Evolutionary conservation across 1,140 invertebrate species (phyloP), one percentile per base, ranked within the genome.

Genomic region (Neodiprion lecontei): DNA sequence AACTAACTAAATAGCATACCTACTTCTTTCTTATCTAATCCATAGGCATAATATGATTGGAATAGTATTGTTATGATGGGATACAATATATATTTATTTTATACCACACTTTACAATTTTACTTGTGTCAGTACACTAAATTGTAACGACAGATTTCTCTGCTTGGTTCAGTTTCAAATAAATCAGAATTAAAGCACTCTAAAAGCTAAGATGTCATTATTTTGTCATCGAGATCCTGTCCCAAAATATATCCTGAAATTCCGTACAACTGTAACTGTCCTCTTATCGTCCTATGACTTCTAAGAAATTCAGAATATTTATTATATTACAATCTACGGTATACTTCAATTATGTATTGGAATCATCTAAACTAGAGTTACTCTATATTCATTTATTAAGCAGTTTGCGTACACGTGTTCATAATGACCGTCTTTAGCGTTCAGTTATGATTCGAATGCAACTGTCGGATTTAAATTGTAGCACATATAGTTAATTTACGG

Each of bases 41-140:
- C 28, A 5, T 40, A 40, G 28, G 28, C 28, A 61, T 12, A 14
- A 14, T 61, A 61, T 61, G 53, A 17, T 61, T 4, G 28, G n/a
- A 69, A 47, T 69, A 14, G 21, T 69, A 17, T 14, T 47, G 14
- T 14, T 69, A 69, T 69, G 28, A 40, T 40, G 67, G 40, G 67
- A 69, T 69, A 69, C 40, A 69, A 69, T 69, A 69, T 69, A 47
- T 47, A 23, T 69, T 69, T 69, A 69, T 17, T 69, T 69, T 47
- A 69, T 23, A 47, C 40, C 10, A 69, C 67, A 23, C 67, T 47
- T 23, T 23, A 69, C 40, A 47, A 69, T 69, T 69, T 69, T 69
- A 14, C 23, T 23, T 65, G 0, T 69, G 5, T 61, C 53, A 61
- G 11, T 61, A 61, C 53, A 61, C 53, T 61, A 17, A 61, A 61